Conservation (phyloP, 2,888 invertebrate genomes). For the Ennomos fuscantarius region DNA sequence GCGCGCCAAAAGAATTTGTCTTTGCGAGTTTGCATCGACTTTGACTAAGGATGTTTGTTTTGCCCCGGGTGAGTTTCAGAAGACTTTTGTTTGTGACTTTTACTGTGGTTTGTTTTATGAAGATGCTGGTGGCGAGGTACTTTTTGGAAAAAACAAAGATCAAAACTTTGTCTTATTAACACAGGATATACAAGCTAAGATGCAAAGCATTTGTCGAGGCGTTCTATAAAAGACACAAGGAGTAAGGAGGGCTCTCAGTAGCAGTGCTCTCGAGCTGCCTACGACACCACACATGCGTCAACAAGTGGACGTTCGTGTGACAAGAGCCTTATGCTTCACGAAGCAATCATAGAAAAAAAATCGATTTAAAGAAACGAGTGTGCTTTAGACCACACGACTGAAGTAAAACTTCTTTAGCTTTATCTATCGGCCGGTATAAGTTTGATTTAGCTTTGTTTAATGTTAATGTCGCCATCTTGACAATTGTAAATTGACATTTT, state of each 20-base stretch:
- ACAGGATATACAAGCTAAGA: constrained; percentile 3
- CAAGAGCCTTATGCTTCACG: constrained; percentile 22
- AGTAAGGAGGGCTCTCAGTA: constrained; percentile 66
- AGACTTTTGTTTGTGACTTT: constrained; percentile 64
- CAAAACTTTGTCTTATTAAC: constrained; percentile 7
- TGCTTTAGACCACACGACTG: no score
- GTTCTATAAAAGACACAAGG: constrained; percentile 62
- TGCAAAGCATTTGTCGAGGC: constrained; percentile 47
- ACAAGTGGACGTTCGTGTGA: constrained; percentile 75
- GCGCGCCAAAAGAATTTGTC: constrained; percentile 83
- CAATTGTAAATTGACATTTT: no score
- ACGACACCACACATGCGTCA: constrained; percentile 51
- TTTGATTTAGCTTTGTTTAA: no score
- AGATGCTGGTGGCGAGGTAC: constrained; percentile 35
- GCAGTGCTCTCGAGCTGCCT: constrained; percentile 66
- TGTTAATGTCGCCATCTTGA: no score
- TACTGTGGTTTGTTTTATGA: constrained; percentile 48
- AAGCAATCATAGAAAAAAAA: constrained; percentile 2
- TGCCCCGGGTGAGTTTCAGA: constrained; percentile 61
- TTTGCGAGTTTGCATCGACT: constrained; percentile 68
- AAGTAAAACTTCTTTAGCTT: no score
- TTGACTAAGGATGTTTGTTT: constrained; percentile 78
- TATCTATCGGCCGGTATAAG: no score
- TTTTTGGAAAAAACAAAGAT: constrained; percentile 21
- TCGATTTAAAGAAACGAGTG: constrained; percentile 9